A percentile compares a stretch with the other conserved stretches of the same genome.
phyloP scores from a whole-genome alignment of 2,797 vertebrate genomes.

The Oophaga sylvatica region DNA sequence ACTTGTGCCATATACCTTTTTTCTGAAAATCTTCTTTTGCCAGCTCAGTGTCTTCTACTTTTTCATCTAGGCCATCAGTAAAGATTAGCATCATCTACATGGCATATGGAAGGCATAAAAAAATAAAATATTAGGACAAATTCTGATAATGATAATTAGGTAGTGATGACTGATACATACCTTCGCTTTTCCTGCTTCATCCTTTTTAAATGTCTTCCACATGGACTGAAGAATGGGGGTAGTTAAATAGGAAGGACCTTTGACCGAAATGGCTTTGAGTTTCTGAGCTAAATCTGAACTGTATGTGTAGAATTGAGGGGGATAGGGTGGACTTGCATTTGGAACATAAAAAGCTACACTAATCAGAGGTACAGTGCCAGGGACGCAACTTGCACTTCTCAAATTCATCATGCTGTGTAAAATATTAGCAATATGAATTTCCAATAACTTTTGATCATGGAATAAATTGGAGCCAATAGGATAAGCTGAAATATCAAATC shows the following conservation, averaged over 20 bases:
- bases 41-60: slow-evolving; percentile 72
- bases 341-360: slow-evolving; percentile 70
- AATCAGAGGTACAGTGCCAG: slow-evolving; percentile 65
- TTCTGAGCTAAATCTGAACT: slow-evolving; percentile 65
- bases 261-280: slow-evolving; percentile 60
- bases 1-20: slow-evolving; percentile 67
- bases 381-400: slow-evolving; percentile 67
- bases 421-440: slow-evolving; percentile 64
- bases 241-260: slow-evolving; percentile 64
- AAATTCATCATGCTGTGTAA: slow-evolving; percentile 66
- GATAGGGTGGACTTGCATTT: slow-evolving; percentile 62
- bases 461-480: slow-evolving; percentile 65
- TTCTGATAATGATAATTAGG: background rate
- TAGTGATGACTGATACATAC: slow-evolving; percentile 57
- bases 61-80: slow-evolving; percentile 85
- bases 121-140: background rate
- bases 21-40: slow-evolving; percentile 71
- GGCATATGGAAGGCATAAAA: background rate
- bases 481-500: slow-evolving; percentile 72
- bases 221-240: slow-evolving; percentile 66
- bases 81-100: slow-evolving; percentile 78
- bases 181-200: slow-evolving; percentile 66
- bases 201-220: slow-evolving; percentile 69
- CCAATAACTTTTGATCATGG: slow-evolving; percentile 66
- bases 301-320: slow-evolving; percentile 69